Conservation (phyloP, 2,797 vertebrate genomes). For the Lophotriccus pileatus region DNA sequence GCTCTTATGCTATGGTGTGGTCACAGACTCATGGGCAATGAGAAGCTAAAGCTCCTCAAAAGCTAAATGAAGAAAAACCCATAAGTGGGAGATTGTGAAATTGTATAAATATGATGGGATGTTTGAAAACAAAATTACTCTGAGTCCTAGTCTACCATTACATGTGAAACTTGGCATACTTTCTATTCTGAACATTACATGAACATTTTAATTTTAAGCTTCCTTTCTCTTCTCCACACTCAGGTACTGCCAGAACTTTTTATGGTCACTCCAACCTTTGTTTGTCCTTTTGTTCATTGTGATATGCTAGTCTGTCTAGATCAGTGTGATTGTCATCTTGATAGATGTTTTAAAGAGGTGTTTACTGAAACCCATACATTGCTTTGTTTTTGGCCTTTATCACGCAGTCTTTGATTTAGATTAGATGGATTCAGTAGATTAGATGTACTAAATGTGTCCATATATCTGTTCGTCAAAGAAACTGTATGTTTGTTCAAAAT, state of each 20-base stretch:
- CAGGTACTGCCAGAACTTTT: not conserved
- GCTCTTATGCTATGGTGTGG: not conserved
- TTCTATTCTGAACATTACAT: not conserved
- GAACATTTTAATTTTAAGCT: not conserved
- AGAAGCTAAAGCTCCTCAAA: not conserved
- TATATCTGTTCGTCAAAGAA: not conserved
- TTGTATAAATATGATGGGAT: not conserved
- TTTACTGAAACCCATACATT: not conserved
- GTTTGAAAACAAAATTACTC: not conserved
- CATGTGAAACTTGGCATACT: not conserved
- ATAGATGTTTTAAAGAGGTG: not conserved
- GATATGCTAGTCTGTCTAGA: not conserved
- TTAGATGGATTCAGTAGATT: not conserved
- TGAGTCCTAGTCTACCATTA: not conserved
- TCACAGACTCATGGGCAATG: not conserved
- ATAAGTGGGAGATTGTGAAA: not conserved
- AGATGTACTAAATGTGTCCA: not conserved
- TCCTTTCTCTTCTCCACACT: not conserved
- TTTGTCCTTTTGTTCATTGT: not conserved
- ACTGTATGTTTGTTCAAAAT: not conserved
- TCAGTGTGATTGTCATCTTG: not conserved
- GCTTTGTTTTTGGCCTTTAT: not conserved
- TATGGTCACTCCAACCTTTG: not conserved
- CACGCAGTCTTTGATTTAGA: not conserved
- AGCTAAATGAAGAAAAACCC: not conserved